Base-by-base conservation (phyloP, 2,113 vertebrate genomes). In the Coregonus clupeaformis region DNA sequence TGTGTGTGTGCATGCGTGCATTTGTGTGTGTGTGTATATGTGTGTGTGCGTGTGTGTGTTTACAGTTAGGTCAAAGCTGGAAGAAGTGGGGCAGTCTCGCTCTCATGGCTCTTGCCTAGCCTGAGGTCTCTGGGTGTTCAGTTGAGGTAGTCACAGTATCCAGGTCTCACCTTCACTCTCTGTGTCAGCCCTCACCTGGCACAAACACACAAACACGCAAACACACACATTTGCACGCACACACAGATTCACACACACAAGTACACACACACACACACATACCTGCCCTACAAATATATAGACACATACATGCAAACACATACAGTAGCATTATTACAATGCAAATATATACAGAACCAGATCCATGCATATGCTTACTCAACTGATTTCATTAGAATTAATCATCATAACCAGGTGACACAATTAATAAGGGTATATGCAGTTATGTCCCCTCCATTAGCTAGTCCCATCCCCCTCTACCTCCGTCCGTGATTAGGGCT, bases 101-200 rank as follows among this genome's bases (percentile, higher is more conserved):
- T 16, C 16, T n/a, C 12, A 76, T 82, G 76, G 72, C 72, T 82
- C 68, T 74, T 86, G 77, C 81, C 78, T 85, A 81, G 87, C 85
- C 86, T 86, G 79, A 86, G 89, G 86, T 86, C 78, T 74, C 72
- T 82, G 76, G 77, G 74, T 72, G 29, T 59, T 70, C 66, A 73
- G 47, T 64, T 25, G 68, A 76, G 30, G 75, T 76, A 78, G 79
- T 71, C 79, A 75, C 88, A 80, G 66, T 81, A 77, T 75, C 73
- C 76, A 77, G 81, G 81, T 86, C 81, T 72, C 73, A 86, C 20
- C 60, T 62, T 18, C 7, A n/a, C 20, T 68, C 82, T 85, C 68
- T 83, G 83, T 89, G 77, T 85, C 72, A 87, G 86, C 80, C 82
- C 80, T 89, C 84, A 91, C 88, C 87, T 90, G 79, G 25, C 68